Evolutionary conservation across 2,888 invertebrate genomes (phyloP), one percentile per base, ranked within the genome.

Genomic region (Aleiodes alternator): DNA sequence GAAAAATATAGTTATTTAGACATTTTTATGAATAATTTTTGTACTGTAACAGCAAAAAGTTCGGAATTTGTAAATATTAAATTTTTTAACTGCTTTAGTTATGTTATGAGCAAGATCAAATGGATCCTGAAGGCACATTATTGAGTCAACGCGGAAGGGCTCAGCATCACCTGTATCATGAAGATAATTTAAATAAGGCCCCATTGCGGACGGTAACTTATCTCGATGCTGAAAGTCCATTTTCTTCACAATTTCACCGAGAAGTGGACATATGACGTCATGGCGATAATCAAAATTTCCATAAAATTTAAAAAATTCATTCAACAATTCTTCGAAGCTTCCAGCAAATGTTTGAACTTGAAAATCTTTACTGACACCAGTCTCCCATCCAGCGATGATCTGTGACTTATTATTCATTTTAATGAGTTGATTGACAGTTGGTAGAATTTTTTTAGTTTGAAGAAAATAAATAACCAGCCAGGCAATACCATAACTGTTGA

Each of bases 41-140:
- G 51, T 43, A 70, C 79, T 80, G 14, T 72, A 69, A 0, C 69
- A 68, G 68, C 80, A 81, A 23, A 57, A 76, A 9, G 53, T 75
- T 11, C 72, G 69, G 11, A 81, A 78, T 23, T 73, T 76, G 64
- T 66, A 61, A 0, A 78, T 14, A 16, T 61, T 59, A 50, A 74
- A 23, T 72, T 80, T 83, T 8, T 70, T 71, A 43, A 89, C 89
- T 78, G 88, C 90, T 82, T 92, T 92, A 0, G 92, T 91, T 14
- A 92, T 84, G 85, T 93, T 93, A 78, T 92, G 91, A 80, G 91
- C 91, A 34, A 93, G 86, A 84, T 92, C 92, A 72, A 92, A 91
- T 0, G 93, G 93, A 90, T 93, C 93, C 84, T 93, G 93, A 8
- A 93, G 87, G 69, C 92, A 92, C 85, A 93, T 90, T 0, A 88